Conservation (phyloP, 1,140 invertebrate genomes). For the Rhyacophila brunnea region DNA sequence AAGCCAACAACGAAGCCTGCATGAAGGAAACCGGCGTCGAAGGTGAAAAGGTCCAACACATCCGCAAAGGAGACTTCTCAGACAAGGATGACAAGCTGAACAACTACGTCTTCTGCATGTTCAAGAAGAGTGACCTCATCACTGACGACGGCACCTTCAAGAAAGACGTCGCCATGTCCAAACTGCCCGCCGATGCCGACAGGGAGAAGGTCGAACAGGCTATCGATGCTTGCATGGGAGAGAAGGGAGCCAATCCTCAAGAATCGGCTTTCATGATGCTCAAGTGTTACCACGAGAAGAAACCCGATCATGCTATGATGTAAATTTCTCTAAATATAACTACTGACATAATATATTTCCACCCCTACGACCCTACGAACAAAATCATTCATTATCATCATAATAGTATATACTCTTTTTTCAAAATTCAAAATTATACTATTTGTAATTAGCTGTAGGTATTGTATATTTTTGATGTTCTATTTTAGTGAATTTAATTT, state of each 20-base stretch:
- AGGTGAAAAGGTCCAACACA: conserved; percentile 26
- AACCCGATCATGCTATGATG: conserved; percentile 17
- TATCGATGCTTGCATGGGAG: conserved; percentile 36
- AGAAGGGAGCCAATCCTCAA: conserved; percentile 35
- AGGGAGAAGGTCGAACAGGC: conserved; percentile 17
- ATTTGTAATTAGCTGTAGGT: no score
- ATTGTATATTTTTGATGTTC: no score
- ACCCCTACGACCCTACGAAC: no score
- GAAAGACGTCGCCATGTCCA: conserved; percentile 34
- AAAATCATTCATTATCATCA: no score
- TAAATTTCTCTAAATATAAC: no score
- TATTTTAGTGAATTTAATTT: no score
- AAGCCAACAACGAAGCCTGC: conserved; percentile 14
- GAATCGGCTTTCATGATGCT: conserved; percentile 37
- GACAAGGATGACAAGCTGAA: conserved; percentile 31
- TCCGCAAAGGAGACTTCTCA: conserved; percentile 34
- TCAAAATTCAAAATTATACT: no score
- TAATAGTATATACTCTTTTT: no score
- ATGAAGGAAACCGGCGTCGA: conserved; percentile 33
- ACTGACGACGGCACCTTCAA: conserved; percentile 36
- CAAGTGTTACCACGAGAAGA: conserved; percentile 37
- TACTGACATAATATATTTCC: no score
- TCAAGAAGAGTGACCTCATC: conserved; percentile 36
- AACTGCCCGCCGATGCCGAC: conserved; percentile 29
- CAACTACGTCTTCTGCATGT: conserved; percentile 36